Base-by-base conservation (phyloP, 2,888 invertebrate species). In the Lamellibrachia columna region DNA sequence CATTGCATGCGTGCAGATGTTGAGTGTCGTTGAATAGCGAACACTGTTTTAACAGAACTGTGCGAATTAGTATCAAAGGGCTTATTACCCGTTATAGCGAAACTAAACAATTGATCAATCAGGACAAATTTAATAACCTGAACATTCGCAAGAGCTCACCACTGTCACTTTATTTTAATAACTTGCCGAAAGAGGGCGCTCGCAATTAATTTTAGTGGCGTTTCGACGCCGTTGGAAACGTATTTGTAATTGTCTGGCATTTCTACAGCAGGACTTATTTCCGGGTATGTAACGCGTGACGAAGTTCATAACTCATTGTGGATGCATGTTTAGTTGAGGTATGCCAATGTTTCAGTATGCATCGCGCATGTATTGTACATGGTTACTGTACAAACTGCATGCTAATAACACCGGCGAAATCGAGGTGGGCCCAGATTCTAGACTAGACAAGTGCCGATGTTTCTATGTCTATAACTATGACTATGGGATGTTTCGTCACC, bases 191-290 rank as follows among this genome's bases (percentile, higher is more conserved):
- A 75, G 75, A 75, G n/a, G 75, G 22, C 15, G 75, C 75, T 75
- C 15, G 75, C n/a, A 3, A 22, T 15, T 3, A 15, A 22, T 75
- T 75, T 75, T 75, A 75, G n/a, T 75, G 75, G 75, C 75, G 75
- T 75, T 75, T 75, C 75, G 75, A 75, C 75, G 75, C 75, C 75
- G 75, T 75, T 75, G 15, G n/a, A 75, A 75, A 75, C 75, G 75
- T 4, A n/a, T 75, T 75, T 15, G 75, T 75, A 6, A 22, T n/a
- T 75, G 75, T 75, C 22, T 75, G 75, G 22, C 22, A 15, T 75
- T 75, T 75, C 22, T 75, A 75, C 6, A 22, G 75, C 75, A 75
- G n/a, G 22, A 75, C 75, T 75, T 75, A 75, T 75, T 75, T 75
- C 75, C n/a, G 15, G 75, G 75, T 75, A 75, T 75, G 75, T 75